These are phyloP conservation scores for Stegana nigrithorax DNA, from an alignment of 2,888 invertebrate species.

Conservation along the genomic window DNA sequence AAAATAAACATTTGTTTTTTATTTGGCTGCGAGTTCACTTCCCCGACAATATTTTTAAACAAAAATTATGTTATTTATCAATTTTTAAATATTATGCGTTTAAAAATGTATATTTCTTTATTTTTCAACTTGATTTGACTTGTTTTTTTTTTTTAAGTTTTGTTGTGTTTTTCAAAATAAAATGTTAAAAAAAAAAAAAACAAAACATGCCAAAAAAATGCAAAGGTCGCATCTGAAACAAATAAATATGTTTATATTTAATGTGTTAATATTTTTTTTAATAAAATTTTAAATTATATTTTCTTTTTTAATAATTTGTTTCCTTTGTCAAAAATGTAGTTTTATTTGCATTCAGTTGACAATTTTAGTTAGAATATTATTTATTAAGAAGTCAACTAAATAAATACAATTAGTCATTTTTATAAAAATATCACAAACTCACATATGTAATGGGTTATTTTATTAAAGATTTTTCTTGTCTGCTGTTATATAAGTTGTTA, in stretches of 20 bases:
- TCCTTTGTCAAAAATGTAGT: too few relatives aligned
- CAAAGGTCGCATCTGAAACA: constrained; percentile 46
- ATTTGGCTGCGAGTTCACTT: too few relatives aligned
- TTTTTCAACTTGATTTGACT: background rate
- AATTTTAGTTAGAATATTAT: constrained; percentile 12
- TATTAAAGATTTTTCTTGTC: background rate
- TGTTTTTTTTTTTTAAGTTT: background rate
- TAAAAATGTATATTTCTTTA: background rate
- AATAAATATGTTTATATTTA: background rate
- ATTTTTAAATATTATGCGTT: background rate
- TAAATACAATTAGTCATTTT: constrained; percentile 3
- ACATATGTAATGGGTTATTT: background rate
- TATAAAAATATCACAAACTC: background rate
- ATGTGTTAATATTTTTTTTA: too few relatives aligned
- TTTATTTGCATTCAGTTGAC: constrained; percentile 22
- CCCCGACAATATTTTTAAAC: too few relatives aligned
- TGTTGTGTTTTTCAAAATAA: constrained; percentile 3
- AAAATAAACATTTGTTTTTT: too few relatives aligned
- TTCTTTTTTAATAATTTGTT: background rate
- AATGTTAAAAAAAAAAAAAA: background rate
- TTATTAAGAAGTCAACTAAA: background rate
- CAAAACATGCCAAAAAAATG: constrained; percentile 7
- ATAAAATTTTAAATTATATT: constrained; percentile 1
- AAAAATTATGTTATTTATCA: background rate
- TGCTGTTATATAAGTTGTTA: background rate